Conservation (phyloP, 2,888 invertebrate genomes). For the Meloe dianella region DNA sequence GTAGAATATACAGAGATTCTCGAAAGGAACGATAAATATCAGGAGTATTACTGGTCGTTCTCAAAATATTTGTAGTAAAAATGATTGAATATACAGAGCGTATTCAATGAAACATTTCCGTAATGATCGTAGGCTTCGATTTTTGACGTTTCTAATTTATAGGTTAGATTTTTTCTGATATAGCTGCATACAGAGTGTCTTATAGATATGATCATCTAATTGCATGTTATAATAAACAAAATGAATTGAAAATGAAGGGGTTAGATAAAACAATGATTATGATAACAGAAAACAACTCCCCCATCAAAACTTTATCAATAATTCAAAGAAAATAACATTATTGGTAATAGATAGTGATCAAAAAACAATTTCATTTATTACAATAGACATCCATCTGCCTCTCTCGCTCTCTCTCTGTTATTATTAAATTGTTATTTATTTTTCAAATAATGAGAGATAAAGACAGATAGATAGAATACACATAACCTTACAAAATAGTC, state of each 20-base stretch:
- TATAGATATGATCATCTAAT: background rate
- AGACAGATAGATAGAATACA: background rate
- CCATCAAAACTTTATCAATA: slow-evolving; percentile 31
- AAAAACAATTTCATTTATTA: slow-evolving; percentile 42
- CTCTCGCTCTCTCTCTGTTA: slow-evolving; percentile 14
- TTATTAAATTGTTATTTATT: slow-evolving; percentile 25
- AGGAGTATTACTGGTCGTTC: too few species aligned
- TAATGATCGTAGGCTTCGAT: background rate
- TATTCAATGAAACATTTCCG: background rate
- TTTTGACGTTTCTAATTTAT: too few species aligned
- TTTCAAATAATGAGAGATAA: too few species aligned
- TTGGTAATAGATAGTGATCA: slow-evolving; percentile 41
- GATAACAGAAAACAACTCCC: background rate
- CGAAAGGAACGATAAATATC: too few species aligned
- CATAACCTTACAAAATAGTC: background rate
- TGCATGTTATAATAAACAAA: background rate
- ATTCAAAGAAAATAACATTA: slow-evolving; percentile 41
- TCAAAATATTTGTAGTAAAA: too few species aligned
- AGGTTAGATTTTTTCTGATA: background rate
- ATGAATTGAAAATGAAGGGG: background rate
- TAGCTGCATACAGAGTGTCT: background rate
- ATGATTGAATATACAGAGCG: background rate
- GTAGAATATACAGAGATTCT: too few species aligned
- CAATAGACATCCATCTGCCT: slow-evolving; percentile 12
- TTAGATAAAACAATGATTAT: background rate